phyloP scores from a whole-genome alignment of 2,888 invertebrate species.

The Ectemnius lituratus region DNA sequence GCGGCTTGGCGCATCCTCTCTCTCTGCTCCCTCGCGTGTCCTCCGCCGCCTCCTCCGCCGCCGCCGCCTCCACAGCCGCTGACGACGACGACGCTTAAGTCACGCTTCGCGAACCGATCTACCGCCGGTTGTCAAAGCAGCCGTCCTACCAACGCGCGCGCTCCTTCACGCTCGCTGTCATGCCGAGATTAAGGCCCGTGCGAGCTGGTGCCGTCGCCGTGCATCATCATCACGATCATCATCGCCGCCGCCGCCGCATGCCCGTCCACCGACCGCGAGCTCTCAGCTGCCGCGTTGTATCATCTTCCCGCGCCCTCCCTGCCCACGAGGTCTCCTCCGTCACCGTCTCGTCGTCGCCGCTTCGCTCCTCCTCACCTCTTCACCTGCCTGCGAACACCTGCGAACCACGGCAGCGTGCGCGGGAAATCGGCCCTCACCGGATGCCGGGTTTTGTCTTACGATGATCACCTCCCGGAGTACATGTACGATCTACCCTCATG shows the following conservation, averaged over 20 bases:
- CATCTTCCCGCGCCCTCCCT: slow-evolving; percentile 11
- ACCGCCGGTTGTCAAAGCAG: slow-evolving; percentile 28
- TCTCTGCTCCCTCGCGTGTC: slow-evolving; percentile 23
- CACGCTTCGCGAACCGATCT: slow-evolving; percentile 43
- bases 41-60: slow-evolving; percentile 15
- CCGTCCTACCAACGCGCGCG: neutral
- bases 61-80: no score
- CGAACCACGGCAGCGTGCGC: slow-evolving; percentile 25
- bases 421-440: slow-evolving; percentile 31
- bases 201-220: neutral
- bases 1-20: slow-evolving; percentile 50
- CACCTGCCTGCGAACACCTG: slow-evolving; percentile 23
- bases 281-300: neutral
- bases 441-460: slow-evolving; percentile 11
- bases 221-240: neutral
- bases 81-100: neutral
- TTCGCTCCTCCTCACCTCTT: neutral
- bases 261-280: neutral
- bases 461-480: neutral
- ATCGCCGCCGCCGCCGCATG: no score
- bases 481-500: slow-evolving; percentile 8
- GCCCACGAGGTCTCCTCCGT: slow-evolving; percentile 9
- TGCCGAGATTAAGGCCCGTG: slow-evolving; percentile 13
- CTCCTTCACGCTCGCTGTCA: slow-evolving; percentile 23
- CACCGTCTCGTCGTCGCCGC: slow-evolving; percentile 10